A percentile compares a stretch with the other conserved stretches of the same genome.
Evolutionary conservation across 23 tunicate species (phyloP).

Genomic region (Ciona savignyi): DNA sequence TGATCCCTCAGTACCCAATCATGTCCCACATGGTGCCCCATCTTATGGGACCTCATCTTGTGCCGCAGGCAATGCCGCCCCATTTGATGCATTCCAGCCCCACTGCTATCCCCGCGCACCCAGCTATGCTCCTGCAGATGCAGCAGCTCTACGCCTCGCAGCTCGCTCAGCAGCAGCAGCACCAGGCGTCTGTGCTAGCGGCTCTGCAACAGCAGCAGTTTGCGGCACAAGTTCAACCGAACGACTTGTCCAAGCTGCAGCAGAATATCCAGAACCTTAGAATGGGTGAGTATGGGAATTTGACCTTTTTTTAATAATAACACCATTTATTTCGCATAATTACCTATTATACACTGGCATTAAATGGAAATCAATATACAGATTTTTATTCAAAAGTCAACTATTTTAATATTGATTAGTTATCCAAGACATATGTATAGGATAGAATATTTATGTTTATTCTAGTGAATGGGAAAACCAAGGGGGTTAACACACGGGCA

Average conservation of each 20-base stretch:
- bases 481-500: too few relatives aligned
- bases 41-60: constrained; percentile 19
- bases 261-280: constrained; percentile 30
- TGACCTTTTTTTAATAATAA: too few relatives aligned
- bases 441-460: too few relatives aligned
- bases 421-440: too few relatives aligned
- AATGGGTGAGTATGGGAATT: constrained; percentile 52
- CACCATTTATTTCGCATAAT: too few relatives aligned
- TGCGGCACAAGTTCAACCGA: constrained; percentile 13
- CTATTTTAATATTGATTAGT: too few relatives aligned
- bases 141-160: constrained; percentile 20
- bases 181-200: constrained; percentile 3
- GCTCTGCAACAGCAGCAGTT: constrained; percentile 43
- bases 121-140: constrained; percentile 64
- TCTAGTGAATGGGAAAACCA: too few relatives aligned
- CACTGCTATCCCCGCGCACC: constrained; percentile 13
- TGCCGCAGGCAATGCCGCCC: constrained; percentile 25
- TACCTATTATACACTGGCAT: too few relatives aligned
- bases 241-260: constrained; percentile 22
- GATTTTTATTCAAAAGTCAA: too few relatives aligned
- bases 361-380: too few relatives aligned
- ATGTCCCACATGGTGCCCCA: constrained; percentile 38
- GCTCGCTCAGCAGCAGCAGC: constrained; percentile 42
- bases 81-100: constrained; percentile 31
- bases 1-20: constrained; percentile 25